Percentiles rank a stretch among this genome's conserved stretches.
Conservation (phyloP, 2,797 vertebrate genomes). For the Cottoperca gobio region DNA sequence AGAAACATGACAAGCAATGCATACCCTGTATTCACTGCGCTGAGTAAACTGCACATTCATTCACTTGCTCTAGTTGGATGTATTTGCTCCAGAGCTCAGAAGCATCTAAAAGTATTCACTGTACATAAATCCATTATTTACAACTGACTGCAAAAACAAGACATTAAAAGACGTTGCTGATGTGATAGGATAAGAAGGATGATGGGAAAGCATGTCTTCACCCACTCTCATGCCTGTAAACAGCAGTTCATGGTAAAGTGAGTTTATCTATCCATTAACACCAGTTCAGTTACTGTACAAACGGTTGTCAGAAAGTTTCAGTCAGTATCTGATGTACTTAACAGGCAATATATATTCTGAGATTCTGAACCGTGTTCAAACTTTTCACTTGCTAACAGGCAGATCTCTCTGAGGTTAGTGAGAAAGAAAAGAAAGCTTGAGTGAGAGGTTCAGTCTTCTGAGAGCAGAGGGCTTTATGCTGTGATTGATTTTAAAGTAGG, state of each 20-base stretch:
- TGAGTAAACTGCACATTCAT: slow-evolving; percentile 20
- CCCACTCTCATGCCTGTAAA: neutral
- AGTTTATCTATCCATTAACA: slow-evolving; percentile 9
- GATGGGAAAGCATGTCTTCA: neutral
- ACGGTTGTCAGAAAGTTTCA: slow-evolving; percentile 26
- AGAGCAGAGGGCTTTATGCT: slow-evolving; percentile 52
- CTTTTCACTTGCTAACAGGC: slow-evolving; percentile 35
- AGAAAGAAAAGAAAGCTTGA: slow-evolving; percentile 20
- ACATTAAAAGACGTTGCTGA: slow-evolving; percentile 6
- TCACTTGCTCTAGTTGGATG: slow-evolving; percentile 23
- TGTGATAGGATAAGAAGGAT: slow-evolving; percentile 12
- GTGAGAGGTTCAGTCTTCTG: slow-evolving; percentile 46
- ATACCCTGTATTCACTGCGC: neutral
- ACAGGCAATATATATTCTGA: slow-evolving; percentile 14
- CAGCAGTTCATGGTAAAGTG: neutral
- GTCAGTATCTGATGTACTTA: slow-evolving; percentile 4
- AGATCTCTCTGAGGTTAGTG: slow-evolving; percentile 45
- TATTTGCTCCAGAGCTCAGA: slow-evolving; percentile 30
- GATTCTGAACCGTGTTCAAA: slow-evolving; percentile 43
- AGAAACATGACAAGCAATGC: neutral
- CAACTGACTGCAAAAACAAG: slow-evolving; percentile 25
- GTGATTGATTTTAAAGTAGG: slow-evolving; percentile 76
- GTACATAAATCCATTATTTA: slow-evolving; percentile 28
- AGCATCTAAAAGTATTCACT: neutral
- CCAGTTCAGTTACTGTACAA: slow-evolving; percentile 4